These are phyloP conservation scores for Chrysogorgia sp. DNA, from an alignment of 92 coral and sea anemone species.

Conservation along the genomic window DNA sequence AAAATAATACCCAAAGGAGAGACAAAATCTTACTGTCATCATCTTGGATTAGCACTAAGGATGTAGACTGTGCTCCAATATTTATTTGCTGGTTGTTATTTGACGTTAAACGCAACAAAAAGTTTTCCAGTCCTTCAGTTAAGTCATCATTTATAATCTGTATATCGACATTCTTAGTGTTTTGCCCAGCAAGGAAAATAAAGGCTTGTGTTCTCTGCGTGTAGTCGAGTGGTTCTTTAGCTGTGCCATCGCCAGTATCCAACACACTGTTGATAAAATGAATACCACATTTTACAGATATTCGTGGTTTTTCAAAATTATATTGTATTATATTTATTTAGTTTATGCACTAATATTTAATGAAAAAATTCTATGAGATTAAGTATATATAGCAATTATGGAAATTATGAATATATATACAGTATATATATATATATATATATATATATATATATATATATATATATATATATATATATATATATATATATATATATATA, in stretches of 20 bases:
- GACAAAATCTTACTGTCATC: conserved; percentile 33
- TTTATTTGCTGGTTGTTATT: conserved; percentile 6
- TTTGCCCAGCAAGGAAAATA: conserved; percentile 7
- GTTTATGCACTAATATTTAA: no score
- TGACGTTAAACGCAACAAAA: conserved; percentile 15
- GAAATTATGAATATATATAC: no score
- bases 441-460: no score
- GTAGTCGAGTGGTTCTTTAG: conserved; percentile 5
- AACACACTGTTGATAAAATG: conserved; percentile 1
- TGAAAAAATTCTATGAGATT: no score
- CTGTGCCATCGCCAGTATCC: neutral
- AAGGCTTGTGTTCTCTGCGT: neutral
- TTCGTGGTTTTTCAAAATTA: no score
- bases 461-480: no score
- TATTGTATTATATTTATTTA: no score
- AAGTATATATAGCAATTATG: no score
- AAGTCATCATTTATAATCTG: conserved; percentile 17
- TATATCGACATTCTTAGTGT: neutral
- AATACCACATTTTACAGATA: no score
- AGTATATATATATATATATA: no score
- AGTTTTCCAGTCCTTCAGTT: conserved; percentile 36
- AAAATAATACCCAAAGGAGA: neutral
- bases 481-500: no score
- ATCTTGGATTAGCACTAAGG: conserved; percentile 29
- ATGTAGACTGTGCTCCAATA: neutral